Percentiles rank a stretch among this genome's conserved stretches.
Evolutionary conservation across 2,888 invertebrate genomes (phyloP).

Genomic region (Incurvaria masculella): DNA sequence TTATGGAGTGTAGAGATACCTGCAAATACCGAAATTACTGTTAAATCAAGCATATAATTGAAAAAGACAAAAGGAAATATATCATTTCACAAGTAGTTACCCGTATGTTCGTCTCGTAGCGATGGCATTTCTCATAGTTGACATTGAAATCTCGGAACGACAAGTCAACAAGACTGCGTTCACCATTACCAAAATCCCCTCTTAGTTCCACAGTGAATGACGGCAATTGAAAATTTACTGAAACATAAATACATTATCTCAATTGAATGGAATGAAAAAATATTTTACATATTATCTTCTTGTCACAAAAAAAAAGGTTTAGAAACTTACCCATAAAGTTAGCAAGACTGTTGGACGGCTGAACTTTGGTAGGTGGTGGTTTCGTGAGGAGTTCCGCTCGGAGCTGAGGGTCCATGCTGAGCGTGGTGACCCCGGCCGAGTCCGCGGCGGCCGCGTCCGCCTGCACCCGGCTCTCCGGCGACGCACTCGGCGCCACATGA

Average conservation of each 20-base stretch:
- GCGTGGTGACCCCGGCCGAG: constrained; percentile 30
- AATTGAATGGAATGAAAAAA: too few relatives aligned
- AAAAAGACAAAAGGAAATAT: too few relatives aligned
- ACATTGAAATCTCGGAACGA: constrained; percentile 81
- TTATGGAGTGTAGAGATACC: constrained; percentile 78
- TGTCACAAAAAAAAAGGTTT: neutral
- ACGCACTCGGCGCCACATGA: constrained; percentile 14
- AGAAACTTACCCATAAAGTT: constrained; percentile 17
- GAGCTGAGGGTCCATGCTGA: constrained; percentile 62
- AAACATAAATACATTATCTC: too few relatives aligned
- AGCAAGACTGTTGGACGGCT: constrained; percentile 15
- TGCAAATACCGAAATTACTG: constrained; percentile 22
- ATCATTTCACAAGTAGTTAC: constrained; percentile 22
- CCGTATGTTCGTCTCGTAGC: constrained; percentile 70
- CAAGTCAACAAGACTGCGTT: constrained; percentile 79
- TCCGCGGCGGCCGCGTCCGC: constrained; percentile 25
- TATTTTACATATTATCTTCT: neutral
- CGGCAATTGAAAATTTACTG: constrained; percentile 70
- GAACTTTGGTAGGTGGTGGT: constrained; percentile 24
- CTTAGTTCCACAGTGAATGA: constrained; percentile 72
- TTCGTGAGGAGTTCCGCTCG: constrained; percentile 52
- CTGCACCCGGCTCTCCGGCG: constrained; percentile 16
- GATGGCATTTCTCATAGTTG: constrained; percentile 65
- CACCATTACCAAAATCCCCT: constrained; percentile 64
- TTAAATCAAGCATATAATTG: neutral